phyloP scores from a whole-genome alignment of 2,888 invertebrate species.

The Tetragonula carbonaria region DNA sequence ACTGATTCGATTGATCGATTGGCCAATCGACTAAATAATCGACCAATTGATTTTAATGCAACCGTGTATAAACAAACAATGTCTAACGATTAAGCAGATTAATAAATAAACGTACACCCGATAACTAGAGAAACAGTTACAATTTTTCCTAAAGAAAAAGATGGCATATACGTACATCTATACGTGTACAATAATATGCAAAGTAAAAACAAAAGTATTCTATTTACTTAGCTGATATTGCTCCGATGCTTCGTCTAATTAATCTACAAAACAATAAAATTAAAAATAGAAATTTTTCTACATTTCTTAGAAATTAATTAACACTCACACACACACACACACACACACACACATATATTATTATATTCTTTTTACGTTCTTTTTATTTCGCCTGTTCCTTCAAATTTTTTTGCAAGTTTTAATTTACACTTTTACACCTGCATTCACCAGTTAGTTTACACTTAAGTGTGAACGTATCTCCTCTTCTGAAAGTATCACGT shows the following conservation, averaged over 20 bases:
- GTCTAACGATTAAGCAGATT: background rate
- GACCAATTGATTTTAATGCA: background rate
- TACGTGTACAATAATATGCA: background rate
- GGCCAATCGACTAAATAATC: background rate
- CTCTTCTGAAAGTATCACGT: conserved; percentile 21
- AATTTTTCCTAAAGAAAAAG: background rate
- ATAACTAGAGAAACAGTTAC: background rate
- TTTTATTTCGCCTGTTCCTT: background rate
- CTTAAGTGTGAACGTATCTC: background rate
- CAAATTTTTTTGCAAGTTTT: background rate
- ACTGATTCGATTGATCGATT: background rate
- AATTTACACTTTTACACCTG: no score
- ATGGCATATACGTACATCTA: background rate
- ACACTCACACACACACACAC: no score
- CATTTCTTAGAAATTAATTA: background rate
- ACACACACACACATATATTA: no score
- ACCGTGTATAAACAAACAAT: background rate
- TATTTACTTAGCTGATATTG: background rate
- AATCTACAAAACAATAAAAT: background rate
- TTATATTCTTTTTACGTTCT: background rate
- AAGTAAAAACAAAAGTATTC: background rate
- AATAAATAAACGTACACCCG: background rate
- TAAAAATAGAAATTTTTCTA: background rate
- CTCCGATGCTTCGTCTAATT: background rate
- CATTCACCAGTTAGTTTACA: background rate